phyloP scores from a whole-genome alignment of 2,113 vertebrate species.

The Himantopus leucocephalus region DNA sequence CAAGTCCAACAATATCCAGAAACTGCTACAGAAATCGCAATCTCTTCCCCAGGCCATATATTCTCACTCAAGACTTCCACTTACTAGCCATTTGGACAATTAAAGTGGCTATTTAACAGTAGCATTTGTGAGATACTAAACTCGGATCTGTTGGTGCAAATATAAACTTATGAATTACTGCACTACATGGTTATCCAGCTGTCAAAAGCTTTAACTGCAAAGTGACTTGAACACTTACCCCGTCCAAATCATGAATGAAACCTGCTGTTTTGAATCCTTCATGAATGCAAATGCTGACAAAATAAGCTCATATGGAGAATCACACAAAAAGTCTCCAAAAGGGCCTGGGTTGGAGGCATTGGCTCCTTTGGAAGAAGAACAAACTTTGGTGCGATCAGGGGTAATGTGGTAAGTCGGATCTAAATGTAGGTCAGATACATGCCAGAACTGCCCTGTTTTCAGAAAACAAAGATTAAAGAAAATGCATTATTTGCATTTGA shows the following conservation, averaged over 20 bases:
- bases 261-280: conserved; percentile 74
- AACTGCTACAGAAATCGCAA: background rate
- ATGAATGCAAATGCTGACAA: conserved; percentile 89
- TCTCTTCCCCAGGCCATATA: background rate
- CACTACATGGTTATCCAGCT: background rate
- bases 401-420: conserved; percentile 90
- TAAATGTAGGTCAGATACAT: conserved; percentile 94
- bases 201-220: background rate
- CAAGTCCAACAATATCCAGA: background rate
- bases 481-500: conserved; percentile 1
- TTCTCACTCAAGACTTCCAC: background rate
- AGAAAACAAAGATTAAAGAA: conserved; percentile 47
- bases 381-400: conserved; percentile 87
- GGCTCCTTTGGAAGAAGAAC: conserved; percentile 89
- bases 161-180: background rate
- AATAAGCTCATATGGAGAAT: conserved; percentile 93
- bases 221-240: conserved; percentile 79
- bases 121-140: background rate
- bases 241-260: conserved; percentile 96
- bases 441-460: conserved; percentile 90
- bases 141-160: background rate
- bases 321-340: conserved; percentile 91
- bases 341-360: conserved; percentile 83
- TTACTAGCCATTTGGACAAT: background rate
- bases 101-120: background rate